Evolutionary conservation across 2,888 invertebrate species (phyloP).

Genomic region (Masnerella sp.): DNA sequence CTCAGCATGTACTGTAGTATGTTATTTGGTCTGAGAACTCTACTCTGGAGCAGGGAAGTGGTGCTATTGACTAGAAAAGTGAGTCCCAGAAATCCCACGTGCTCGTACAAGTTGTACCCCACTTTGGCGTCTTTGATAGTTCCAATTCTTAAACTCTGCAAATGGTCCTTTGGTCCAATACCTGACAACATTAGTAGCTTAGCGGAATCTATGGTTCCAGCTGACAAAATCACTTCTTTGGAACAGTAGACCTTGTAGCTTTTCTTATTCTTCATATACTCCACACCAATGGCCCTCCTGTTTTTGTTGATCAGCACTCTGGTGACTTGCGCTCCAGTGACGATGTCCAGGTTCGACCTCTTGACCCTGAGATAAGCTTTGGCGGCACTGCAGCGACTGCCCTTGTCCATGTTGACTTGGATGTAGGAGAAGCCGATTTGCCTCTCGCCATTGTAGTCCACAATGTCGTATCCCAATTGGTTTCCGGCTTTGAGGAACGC

Average conservation of each 20-base stretch:
- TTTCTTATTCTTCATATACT: conserved; percentile 79
- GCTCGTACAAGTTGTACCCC: conserved; percentile 84
- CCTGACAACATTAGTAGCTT: conserved; percentile 85
- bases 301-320: conserved; percentile 68
- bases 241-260: conserved; percentile 79
- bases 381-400: conserved; percentile 79
- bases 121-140: conserved; percentile 82
- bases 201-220: conserved; percentile 89
- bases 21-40: conserved; percentile 66
- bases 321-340: conserved; percentile 70
- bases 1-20: conserved; percentile 73
- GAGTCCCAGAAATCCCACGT: conserved; percentile 83
- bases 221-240: conserved; percentile 82
- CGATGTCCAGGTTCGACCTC: conserved; percentile 71
- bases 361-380: conserved; percentile 80
- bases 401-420: conserved; percentile 79
- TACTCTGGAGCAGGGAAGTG: conserved; percentile 79
- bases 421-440: conserved; percentile 80
- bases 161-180: conserved; percentile 82
- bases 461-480: conserved; percentile 73
- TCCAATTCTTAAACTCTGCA: conserved; percentile 80
- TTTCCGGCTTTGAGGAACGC: conserved; percentile 74
- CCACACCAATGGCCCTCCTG: conserved; percentile 72
- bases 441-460: conserved; percentile 77
- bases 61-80: conserved; percentile 82